These are phyloP conservation scores for Drosophila infuscata DNA, from an alignment of 2,888 invertebrate species.

Conservation along the genomic window DNA sequence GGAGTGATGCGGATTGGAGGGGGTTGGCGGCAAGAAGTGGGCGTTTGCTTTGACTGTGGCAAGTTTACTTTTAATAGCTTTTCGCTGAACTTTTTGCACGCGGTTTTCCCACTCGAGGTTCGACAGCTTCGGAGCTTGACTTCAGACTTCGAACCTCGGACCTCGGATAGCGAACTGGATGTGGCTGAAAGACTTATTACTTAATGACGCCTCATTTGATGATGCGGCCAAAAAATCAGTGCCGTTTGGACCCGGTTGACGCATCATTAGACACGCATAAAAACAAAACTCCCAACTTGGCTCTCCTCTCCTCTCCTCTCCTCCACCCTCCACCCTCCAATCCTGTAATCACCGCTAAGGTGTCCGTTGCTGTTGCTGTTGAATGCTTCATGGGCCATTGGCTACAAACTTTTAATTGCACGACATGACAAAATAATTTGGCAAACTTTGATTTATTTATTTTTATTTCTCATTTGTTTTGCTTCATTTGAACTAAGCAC, in stretches of 20 bases:
- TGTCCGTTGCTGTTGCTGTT: constrained; percentile 9
- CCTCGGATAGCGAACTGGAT: constrained; percentile 6
- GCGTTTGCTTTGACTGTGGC: constrained; percentile 8
- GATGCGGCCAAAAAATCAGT: constrained; percentile 60
- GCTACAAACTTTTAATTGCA: constrained; percentile 63
- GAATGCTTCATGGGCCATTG: constrained; percentile 37
- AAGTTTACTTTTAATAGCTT: constrained; percentile 68
- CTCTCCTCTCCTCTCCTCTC: no score
- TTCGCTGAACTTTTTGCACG: constrained; percentile 42
- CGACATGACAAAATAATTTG: constrained; percentile 31
- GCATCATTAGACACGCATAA: constrained; percentile 70
- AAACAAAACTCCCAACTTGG: constrained; percentile 28
- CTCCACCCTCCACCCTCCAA: not conserved
- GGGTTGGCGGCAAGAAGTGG: not conserved
- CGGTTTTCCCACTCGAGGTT: constrained; percentile 17
- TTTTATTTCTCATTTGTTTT: not conserved
- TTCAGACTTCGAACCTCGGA: constrained; percentile 8
- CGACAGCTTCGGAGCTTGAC: not conserved
- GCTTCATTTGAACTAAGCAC: not conserved
- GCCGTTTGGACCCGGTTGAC: constrained; percentile 43
- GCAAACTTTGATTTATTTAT: constrained; percentile 9
- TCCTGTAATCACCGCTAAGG: constrained; percentile 12
- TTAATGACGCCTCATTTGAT: constrained; percentile 75
- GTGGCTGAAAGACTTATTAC: constrained; percentile 71
- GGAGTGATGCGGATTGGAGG: not conserved